A percentile compares a stretch with the other conserved stretches of the same genome.
Conservation (phyloP, 2,888 invertebrate species). For the Ormyrus thymus region DNA sequence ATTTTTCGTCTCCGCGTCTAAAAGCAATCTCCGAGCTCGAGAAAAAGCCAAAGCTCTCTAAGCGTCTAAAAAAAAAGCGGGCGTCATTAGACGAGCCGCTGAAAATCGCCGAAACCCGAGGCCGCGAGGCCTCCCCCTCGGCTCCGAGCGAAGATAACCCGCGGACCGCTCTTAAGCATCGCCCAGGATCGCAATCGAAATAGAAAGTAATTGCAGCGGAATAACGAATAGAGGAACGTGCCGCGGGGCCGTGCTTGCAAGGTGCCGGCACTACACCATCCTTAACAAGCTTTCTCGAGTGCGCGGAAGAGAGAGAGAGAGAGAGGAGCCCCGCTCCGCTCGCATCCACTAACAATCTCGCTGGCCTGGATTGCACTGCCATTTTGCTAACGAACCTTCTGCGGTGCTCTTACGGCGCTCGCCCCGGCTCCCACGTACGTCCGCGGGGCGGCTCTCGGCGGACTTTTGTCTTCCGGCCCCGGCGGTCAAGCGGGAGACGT, state of each 20-base stretch:
- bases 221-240: conserved; percentile 40
- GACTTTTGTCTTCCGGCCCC: background rate
- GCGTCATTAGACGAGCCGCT: no score
- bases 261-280: conserved; percentile 57
- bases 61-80: no score
- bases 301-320: conserved; percentile 15
- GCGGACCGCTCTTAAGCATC: no score
- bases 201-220: conserved; percentile 25
- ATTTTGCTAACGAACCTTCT: conserved; percentile 67
- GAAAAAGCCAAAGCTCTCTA: background rate
- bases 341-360: conserved; percentile 54
- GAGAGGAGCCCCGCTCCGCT: conserved; percentile 44
- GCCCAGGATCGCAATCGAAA: background rate
- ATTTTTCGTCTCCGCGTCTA: no score
- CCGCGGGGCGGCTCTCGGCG: background rate
- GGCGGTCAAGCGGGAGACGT: background rate
- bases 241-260: background rate
- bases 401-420: conserved; percentile 18
- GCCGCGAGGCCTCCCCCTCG: background rate
- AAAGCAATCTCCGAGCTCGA: background rate
- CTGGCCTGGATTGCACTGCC: conserved; percentile 62
- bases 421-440: background rate
- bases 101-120: no score
- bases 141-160: background rate
- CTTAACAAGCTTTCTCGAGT: conserved; percentile 67